phyloP scores from a whole-genome alignment of 2,113 vertebrate species.

The Ophthalmolycus amberensis region DNA sequence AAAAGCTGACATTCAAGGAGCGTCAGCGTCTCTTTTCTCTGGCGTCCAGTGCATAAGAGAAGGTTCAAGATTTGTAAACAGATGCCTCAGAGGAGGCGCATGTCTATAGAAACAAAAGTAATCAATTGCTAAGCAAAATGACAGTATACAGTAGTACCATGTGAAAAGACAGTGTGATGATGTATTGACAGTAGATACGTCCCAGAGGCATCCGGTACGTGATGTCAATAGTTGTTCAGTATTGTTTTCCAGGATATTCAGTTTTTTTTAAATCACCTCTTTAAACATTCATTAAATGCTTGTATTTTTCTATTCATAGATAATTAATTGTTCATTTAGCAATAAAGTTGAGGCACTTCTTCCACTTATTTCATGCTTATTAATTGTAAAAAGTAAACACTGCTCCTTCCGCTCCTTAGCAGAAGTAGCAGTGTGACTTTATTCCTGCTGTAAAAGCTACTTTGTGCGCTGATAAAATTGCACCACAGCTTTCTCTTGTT shows the following conservation, averaged over 20 bases:
- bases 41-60: slow-evolving; percentile 51
- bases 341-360: background rate
- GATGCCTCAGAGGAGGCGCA: background rate
- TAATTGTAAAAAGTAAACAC: background rate
- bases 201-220: background rate
- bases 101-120: background rate
- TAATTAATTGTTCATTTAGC: slow-evolving; percentile 28
- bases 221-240: background rate
- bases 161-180: background rate
- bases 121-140: background rate
- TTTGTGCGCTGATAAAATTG: slow-evolving; percentile 88
- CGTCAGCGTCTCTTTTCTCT: slow-evolving; percentile 75
- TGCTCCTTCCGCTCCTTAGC: background rate
- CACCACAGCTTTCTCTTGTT: slow-evolving; percentile 91
- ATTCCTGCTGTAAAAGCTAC: slow-evolving; percentile 31
- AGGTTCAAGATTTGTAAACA: slow-evolving; percentile 22
- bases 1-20: slow-evolving; percentile 78
- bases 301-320: background rate
- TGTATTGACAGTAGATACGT: background rate
- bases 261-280: background rate
- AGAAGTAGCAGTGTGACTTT: background rate
- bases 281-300: background rate
- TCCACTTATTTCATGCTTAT: background rate
- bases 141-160: slow-evolving; percentile 12
- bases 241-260: background rate